These are phyloP conservation scores for Papilio xuthus DNA, from an alignment of 1,140 invertebrate species.

Conservation along the genomic window DNA sequence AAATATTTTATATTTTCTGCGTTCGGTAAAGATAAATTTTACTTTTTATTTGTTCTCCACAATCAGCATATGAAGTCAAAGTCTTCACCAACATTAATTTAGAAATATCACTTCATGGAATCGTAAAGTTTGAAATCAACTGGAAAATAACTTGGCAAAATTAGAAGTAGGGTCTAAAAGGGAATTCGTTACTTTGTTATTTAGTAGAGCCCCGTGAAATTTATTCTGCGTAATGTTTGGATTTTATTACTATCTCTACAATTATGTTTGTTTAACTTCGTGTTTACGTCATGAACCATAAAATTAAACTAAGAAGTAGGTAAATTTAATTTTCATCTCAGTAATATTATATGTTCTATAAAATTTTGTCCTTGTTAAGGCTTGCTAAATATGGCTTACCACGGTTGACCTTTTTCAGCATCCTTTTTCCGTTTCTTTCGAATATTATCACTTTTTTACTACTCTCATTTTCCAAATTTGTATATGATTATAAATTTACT, in stretches of 20 bases:
- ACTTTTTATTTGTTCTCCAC: no score
- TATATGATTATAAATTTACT: background rate
- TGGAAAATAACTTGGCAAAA: conserved; percentile 4
- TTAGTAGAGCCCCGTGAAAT: background rate
- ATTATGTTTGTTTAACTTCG: conserved; percentile 9
- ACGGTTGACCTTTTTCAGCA: no score
- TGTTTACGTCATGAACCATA: conserved; percentile 9
- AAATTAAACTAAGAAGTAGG: background rate
- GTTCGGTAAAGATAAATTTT: no score
- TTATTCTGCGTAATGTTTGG: conserved; percentile 15
- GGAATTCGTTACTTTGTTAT: conserved; percentile 12
- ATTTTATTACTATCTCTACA: conserved; percentile 8
- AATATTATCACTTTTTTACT: background rate
- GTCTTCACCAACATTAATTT: background rate
- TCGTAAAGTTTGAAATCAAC: background rate
- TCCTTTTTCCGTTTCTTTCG: background rate
- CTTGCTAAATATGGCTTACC: no score
- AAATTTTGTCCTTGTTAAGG: background rate
- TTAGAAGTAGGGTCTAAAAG: conserved; percentile 5
- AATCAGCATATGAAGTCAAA: background rate
- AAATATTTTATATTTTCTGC: no score
- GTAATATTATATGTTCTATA: background rate
- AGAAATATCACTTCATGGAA: background rate
- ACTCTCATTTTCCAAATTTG: no score
- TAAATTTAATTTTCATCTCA: background rate